Evolutionary conservation across 1,140 invertebrate genomes (phyloP), one percentile per base, ranked within the genome.

Genomic region (Drosophila rufa): DNA sequence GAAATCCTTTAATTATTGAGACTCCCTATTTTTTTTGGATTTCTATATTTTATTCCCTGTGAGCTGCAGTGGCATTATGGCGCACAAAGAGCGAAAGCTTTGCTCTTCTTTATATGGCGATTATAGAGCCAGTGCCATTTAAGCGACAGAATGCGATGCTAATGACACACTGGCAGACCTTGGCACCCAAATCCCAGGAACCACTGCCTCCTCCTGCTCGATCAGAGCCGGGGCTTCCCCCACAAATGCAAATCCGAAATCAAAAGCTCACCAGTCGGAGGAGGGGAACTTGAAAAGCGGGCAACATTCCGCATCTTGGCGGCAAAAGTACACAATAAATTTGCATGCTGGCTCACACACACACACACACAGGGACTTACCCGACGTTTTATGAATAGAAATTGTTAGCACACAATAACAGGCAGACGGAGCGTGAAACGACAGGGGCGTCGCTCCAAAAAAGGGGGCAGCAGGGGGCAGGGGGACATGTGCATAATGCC

Each of bases 251-350:
- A 87, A 87, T 84, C 84, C 85, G 64, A 64, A 80, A 87, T 89
- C 80, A 89, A 89, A 87, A 77, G 82, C 64, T 67, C 64, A 57
- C 69, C 75, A 11, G 25, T 58, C 47, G 48, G 43, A 17, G 40
- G 68, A 40, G 15, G 30, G 7, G 22, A 9, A 15, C 12, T 42
- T 7, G 40, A 42, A 42, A 42, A 42, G 40, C 40, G 53, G 51
- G 33, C 64, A 56, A 83, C 84, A 86, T 79, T 79, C 75, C 79
- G 75, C 82, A 87, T 79, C 66, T 80, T 84, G 81, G 82, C 82
- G 82, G 75, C 76, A 70, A 89, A 83, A 87, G 76, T 83, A 90
- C 64, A 89, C 85, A 90, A 89, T 89, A 89, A 89, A 89, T 90
- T 89, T 89, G 85, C 84, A 89, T 89, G 78, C 81, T 75, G 83